Base-by-base conservation (phyloP, 1,140 invertebrate genomes). In the Metopolophium dirhodum region DNA sequence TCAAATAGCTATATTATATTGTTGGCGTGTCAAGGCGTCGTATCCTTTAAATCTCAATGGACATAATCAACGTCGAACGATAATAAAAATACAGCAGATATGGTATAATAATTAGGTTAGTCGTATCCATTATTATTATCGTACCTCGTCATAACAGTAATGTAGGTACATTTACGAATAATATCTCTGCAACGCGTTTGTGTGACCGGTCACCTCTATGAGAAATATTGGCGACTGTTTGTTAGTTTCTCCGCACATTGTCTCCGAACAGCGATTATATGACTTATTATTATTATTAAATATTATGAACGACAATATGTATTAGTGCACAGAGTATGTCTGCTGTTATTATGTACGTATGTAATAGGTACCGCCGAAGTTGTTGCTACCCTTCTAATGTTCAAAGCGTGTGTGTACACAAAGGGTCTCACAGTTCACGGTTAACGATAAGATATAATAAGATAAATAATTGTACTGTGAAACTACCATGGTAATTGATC, bases 391-490 rank as follows among this genome's bases (percentile, higher is more conserved):
- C 37, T 86, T 86, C 41, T 86, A 45, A 47, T 86, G 41, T 85
- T 11, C 9, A 85, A 85, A 85, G 9, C 4, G 35, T 45, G 22
- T 68, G 61, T n/a, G 30, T n/a, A n/a, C 30, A 68, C 61, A n/a
- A 37, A 85, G 37, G 83, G 41, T 86, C 83, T 86, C 83, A 11
- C 26, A 45, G 83, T 86, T 86, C 83, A 86, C 26, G 83, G 83
- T 86, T 45, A 86, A 45, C 11, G 3, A 85, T 41, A 45, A 85
- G 11, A 41, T 41, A 23, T 83, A 41, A 41, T 26, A 45, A 7
- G 30, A 18, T 86, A 47, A 68, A 86, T 45, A 68, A 86, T 45
- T 18, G 23, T 23, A 30, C 41, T 86, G 41, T 45, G 26, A 41
- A 86, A 86, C 47, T 45, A 86, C 41, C 26, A 2, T 26, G 1